A percentile compares a stretch with the other conserved stretches of the same genome.
phyloP scores from a whole-genome alignment of 2,113 vertebrate genomes.

The rat (Rattus norvegicus) region DNA sequence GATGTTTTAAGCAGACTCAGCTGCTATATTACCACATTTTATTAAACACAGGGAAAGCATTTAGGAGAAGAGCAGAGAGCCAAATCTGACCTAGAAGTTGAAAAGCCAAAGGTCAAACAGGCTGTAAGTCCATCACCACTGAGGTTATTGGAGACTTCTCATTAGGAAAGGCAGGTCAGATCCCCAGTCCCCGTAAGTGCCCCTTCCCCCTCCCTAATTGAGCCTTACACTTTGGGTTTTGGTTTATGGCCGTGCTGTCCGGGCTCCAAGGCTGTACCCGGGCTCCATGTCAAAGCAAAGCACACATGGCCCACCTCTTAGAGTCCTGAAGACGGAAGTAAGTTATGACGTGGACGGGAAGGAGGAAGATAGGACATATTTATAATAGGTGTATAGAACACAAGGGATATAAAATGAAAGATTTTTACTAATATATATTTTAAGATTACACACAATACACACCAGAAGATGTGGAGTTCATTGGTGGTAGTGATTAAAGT shows the following conservation, averaged over 20 bases:
- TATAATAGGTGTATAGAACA: constrained; percentile 95
- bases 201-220: background rate
- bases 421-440: constrained; percentile 93
- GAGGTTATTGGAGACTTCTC: constrained; percentile 71
- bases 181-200: background rate
- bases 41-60: constrained; percentile 87
- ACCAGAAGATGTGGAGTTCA: constrained; percentile 91
- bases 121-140: constrained; percentile 79
- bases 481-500: constrained; percentile 77
- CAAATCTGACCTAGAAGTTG: constrained; percentile 83
- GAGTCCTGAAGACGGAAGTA: constrained; percentile 83
- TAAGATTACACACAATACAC: constrained; percentile 95
- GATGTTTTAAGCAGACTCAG: constrained; percentile 87
- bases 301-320: constrained; percentile 87
- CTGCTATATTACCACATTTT: constrained; percentile 90
- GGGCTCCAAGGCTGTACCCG: constrained; percentile 70
- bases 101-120: constrained; percentile 84
- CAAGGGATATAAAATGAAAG: constrained; percentile 89
- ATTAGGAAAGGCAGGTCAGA: constrained; percentile 78
- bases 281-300: constrained; percentile 89
- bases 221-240: constrained; percentile 82
- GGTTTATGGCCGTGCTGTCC: constrained; percentile 82
- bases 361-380: constrained; percentile 90
- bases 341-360: constrained; percentile 83
- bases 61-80: constrained; percentile 84